Evolutionary conservation across 2,888 invertebrate genomes (phyloP).

Genomic region (Vesta saturnalis): DNA sequence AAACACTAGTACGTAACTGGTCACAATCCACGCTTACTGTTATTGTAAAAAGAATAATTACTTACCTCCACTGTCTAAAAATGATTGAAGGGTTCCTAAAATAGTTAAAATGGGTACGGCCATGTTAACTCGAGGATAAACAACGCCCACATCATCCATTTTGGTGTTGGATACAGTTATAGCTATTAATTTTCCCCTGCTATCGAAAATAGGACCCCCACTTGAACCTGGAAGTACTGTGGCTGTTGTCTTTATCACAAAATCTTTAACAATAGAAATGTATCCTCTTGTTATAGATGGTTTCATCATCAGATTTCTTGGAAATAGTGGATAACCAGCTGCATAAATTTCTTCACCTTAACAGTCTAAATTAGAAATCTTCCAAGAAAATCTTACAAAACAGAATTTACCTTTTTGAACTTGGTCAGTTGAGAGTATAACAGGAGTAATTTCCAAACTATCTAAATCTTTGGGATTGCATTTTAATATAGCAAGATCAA

Average conservation of each 20-base stretch:
- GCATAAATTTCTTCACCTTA: conserved; percentile 68
- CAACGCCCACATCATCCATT: conserved; percentile 61
- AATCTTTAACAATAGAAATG: conserved; percentile 65
- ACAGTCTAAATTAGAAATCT: conserved; percentile 5
- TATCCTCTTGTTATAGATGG: conserved; percentile 68
- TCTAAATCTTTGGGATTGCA: conserved; percentile 60
- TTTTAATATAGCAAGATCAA: conserved; percentile 64
- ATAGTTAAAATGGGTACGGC: conserved; percentile 62
- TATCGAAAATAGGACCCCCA: conserved; percentile 68
- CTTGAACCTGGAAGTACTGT: conserved; percentile 71
- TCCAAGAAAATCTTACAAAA: neutral
- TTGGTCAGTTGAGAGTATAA: conserved; percentile 15
- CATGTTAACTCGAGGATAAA: conserved; percentile 70
- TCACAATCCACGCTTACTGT: neutral
- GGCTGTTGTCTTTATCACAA: conserved; percentile 70
- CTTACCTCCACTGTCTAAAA: conserved; percentile 17
- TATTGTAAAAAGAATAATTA: neutral
- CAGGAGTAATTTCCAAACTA: conserved; percentile 56
- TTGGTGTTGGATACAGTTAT: conserved; percentile 69
- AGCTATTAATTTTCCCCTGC: conserved; percentile 64
- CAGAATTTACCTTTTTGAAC: conserved; percentile 1
- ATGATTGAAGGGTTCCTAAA: conserved; percentile 10
- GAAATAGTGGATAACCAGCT: conserved; percentile 69
- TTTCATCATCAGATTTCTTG: conserved; percentile 59
- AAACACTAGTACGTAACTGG: too few species aligned